phyloP scores from a whole-genome alignment of 2,113 vertebrate species.

The Pseudonaja textilis region DNA sequence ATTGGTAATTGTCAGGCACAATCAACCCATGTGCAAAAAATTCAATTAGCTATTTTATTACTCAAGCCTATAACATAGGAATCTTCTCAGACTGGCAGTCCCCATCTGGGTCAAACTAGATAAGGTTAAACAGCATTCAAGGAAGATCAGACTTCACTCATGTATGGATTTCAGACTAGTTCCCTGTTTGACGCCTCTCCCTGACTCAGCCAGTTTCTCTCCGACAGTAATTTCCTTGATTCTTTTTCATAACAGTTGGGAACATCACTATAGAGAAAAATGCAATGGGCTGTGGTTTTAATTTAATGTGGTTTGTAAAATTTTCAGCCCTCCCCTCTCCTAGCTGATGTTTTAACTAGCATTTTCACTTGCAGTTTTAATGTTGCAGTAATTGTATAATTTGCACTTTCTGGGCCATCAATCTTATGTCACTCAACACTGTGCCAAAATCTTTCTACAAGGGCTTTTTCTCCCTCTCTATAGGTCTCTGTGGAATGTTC shows the following conservation, averaged over 20 bases:
- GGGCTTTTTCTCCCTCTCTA: accelerated
- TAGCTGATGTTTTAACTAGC: background rate
- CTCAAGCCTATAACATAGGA: background rate
- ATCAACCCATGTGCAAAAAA: background rate
- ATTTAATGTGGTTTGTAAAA: background rate
- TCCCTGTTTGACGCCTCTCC: background rate
- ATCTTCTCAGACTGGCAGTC: background rate
- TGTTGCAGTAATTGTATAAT: background rate
- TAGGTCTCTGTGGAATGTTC: conserved; percentile 72
- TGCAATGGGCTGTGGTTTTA: background rate
- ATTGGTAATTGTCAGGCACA: background rate
- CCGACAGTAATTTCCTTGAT: background rate
- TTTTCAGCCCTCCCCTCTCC: background rate
- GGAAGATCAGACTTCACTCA: background rate
- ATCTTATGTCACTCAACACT: background rate
- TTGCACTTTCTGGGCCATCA: background rate
- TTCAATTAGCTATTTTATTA: background rate
- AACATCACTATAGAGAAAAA: background rate
- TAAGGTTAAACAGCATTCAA: background rate
- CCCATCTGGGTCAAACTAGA: background rate
- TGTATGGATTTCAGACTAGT: background rate
- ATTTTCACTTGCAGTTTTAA: background rate
- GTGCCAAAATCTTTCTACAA: background rate
- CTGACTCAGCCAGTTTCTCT: background rate
- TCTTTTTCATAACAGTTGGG: background rate